A percentile compares a stretch with the other conserved stretches of the same genome.
Conservation (phyloP, 1,140 invertebrate species). For the Drosophila hydei region DNA sequence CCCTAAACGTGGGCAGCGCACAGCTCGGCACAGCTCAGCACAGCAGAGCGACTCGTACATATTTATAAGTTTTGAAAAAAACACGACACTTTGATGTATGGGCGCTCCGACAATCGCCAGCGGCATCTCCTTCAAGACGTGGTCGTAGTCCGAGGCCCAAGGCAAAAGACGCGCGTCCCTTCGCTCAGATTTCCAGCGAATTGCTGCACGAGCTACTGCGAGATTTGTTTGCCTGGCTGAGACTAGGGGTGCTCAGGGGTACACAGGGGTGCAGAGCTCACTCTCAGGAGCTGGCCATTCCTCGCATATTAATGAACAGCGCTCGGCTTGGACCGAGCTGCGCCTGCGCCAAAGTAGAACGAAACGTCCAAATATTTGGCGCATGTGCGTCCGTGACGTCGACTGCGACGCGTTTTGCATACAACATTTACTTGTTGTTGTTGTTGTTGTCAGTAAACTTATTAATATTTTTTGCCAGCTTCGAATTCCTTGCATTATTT, state of each 20-base stretch:
- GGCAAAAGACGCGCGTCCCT: conserved; percentile 46
- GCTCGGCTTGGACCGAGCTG: background rate
- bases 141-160: background rate
- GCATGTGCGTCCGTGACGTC: conserved; percentile 55
- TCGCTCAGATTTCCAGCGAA: conserved; percentile 51
- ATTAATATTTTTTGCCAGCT: conserved; percentile 43
- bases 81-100: conserved; percentile 77
- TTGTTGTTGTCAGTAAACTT: conserved; percentile 11
- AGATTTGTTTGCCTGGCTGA: background rate
- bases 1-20: conserved; percentile 13
- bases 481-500: conserved; percentile 5
- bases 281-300: conserved; percentile 22
- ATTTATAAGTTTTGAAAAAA: conserved; percentile 62
- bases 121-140: conserved; percentile 34
- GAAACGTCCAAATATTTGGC: conserved; percentile 74
- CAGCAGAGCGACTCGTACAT: conserved; percentile 36
- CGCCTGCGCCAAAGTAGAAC: conserved; percentile 65
- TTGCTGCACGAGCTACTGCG: conserved; percentile 40
- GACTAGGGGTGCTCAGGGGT: background rate
- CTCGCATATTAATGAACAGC: conserved; percentile 52
- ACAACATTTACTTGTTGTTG: background rate
- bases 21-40: too few species aligned
- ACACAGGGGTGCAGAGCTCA: background rate
- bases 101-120: conserved; percentile 35
- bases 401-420: conserved; percentile 53